A percentile compares a stretch with the other conserved stretches of the same genome.
These are phyloP conservation scores for Rostratula benghalensis DNA, from an alignment of 2,113 vertebrate species.

Conservation along the genomic window DNA sequence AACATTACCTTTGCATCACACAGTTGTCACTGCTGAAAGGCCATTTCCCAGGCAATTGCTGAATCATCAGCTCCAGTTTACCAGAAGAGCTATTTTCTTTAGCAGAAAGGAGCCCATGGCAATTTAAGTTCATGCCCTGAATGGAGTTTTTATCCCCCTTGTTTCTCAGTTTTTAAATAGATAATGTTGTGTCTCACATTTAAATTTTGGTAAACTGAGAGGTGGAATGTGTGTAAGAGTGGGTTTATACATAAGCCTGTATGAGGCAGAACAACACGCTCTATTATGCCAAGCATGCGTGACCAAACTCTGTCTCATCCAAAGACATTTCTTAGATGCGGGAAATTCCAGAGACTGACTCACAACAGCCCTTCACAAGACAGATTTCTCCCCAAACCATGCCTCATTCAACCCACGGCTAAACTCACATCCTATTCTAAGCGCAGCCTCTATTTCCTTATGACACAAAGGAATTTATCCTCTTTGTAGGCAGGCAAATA, in stretches of 20 bases:
- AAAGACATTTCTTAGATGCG: not conserved
- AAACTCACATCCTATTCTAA: not conserved
- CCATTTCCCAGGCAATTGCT: not conserved
- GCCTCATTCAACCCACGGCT: not conserved
- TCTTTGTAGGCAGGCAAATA: not conserved
- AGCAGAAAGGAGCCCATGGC: not conserved
- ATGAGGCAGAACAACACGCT: not conserved
- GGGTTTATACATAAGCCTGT: not conserved
- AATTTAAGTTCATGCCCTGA: constrained; percentile 31
- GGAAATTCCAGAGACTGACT: constrained; percentile 9
- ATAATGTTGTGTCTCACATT: constrained; percentile 2
- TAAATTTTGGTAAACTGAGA: constrained; percentile 2
- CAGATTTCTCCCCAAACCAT: not conserved
- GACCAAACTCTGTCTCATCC: not conserved
- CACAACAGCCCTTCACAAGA: not conserved
- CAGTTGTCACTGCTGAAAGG: not conserved
- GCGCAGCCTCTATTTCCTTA: not conserved
- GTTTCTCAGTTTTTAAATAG: constrained; percentile 10
- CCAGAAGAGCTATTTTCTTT: constrained; percentile 29
- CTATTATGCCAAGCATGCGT: not conserved
- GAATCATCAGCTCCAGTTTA: constrained; percentile 27
- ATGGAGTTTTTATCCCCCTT: constrained; percentile 12
- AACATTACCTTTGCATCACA: not conserved
- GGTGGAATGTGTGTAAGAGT: not conserved
- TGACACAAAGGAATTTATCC: not conserved